phyloP scores from a whole-genome alignment of 2,113 vertebrate species.

The Microtus oregoni region DNA sequence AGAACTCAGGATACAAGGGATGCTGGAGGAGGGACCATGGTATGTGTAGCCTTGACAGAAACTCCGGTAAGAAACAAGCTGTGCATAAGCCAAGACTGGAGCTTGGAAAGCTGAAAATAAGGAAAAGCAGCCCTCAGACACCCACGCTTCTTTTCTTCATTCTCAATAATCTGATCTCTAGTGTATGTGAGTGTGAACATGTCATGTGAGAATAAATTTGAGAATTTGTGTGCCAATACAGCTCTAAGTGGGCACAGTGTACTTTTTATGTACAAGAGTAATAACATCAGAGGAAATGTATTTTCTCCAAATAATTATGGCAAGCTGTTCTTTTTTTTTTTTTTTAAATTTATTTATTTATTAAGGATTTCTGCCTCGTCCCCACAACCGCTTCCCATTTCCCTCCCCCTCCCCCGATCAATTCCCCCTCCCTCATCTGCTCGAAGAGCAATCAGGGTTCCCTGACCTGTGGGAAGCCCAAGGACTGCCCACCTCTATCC shows the following conservation, averaged over 20 bases:
- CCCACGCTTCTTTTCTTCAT: background rate
- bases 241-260: background rate
- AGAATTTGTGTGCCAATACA: background rate
- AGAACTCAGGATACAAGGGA: background rate
- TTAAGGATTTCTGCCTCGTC: too few species aligned
- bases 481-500: too few species aligned
- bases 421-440: too few species aligned
- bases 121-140: background rate
- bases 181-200: background rate
- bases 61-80: background rate
- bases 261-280: background rate
- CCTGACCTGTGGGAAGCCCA: too few species aligned
- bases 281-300: background rate
- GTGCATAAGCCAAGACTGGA: background rate
- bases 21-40: background rate
- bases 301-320: constrained; percentile 1
- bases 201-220: background rate
- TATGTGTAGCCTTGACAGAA: background rate
- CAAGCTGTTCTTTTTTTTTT: background rate
- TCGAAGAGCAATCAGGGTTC: too few species aligned
- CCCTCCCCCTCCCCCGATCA: too few species aligned
- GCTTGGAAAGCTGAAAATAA: background rate
- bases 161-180: background rate
- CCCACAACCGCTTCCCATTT: too few species aligned
- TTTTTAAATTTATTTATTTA: too few species aligned